A percentile compares a stretch with the other conserved stretches of the same genome.
Conservation (phyloP, 2,113 vertebrate genomes). For the Acanthochromis polyacanthus region DNA sequence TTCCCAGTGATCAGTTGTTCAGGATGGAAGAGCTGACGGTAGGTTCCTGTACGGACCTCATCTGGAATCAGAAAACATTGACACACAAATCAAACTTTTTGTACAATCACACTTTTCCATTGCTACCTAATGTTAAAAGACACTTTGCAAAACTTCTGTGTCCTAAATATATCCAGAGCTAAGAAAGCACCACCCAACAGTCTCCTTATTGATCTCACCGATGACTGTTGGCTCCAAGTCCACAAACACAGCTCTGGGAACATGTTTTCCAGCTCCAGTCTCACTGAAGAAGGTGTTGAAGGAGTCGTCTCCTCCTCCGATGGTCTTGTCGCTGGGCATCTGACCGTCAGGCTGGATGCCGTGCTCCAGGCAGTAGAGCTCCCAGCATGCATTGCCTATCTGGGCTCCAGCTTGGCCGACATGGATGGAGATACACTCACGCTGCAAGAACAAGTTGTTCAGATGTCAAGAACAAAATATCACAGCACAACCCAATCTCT, state of each 20-base stretch:
- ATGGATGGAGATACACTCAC: slow-evolving; percentile 51
- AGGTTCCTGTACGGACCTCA: slow-evolving; percentile 88
- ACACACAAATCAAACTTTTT: too few relatives aligned
- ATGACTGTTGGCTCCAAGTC: slow-evolving; percentile 82
- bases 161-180: neutral
- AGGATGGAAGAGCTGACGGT: slow-evolving; percentile 88
- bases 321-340: slow-evolving; percentile 80
- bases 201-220: slow-evolving; percentile 46
- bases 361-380: too few relatives aligned
- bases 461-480: slow-evolving; percentile 7
- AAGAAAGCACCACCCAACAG: neutral
- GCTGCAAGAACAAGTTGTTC: slow-evolving; percentile 44
- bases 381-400: too few relatives aligned
- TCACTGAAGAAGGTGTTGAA: slow-evolving; percentile 84
- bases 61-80: slow-evolving; percentile 51
- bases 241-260: slow-evolving; percentile 79
- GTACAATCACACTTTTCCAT: neutral
- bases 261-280: slow-evolving; percentile 81
- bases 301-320: slow-evolving; percentile 80
- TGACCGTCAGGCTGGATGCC: too few relatives aligned
- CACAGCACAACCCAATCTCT: neutral
- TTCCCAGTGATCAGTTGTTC: slow-evolving; percentile 90
- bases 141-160: neutral
- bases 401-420: too few relatives aligned
- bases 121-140: too few relatives aligned